Conservation (phyloP, 1,140 invertebrate genomes). For the Sycophaga agraensis region DNA sequence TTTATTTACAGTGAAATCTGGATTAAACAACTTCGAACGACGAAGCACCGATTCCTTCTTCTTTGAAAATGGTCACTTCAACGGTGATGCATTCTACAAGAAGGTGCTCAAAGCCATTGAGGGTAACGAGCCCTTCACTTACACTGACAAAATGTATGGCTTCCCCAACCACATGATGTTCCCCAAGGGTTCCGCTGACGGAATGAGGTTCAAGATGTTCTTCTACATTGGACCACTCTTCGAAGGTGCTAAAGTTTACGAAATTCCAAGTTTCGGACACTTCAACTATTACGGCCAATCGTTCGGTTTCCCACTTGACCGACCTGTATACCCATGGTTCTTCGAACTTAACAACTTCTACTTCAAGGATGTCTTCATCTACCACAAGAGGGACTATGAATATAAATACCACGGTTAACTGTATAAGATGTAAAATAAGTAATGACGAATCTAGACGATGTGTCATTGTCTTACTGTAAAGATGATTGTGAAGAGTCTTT, state of each 20-base stretch:
- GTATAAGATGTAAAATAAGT: too few relatives aligned
- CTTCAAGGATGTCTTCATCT: slow-evolving; percentile 66
- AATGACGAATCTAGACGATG: slow-evolving; percentile 5
- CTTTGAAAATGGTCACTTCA: slow-evolving; percentile 38
- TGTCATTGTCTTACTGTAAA: not conserved
- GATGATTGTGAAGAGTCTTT: not conserved
- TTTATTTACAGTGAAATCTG: slow-evolving; percentile 52
- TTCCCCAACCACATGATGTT: slow-evolving; percentile 66
- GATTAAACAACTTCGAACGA: slow-evolving; percentile 49
- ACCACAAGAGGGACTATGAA: slow-evolving; percentile 61
- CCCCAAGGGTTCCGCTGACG: slow-evolving; percentile 67
- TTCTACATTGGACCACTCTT: slow-evolving; percentile 67
- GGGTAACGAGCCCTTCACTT: slow-evolving; percentile 35
- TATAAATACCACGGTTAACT: not conserved
- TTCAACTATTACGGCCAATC: slow-evolving; percentile 49
- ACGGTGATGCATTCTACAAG: slow-evolving; percentile 42
- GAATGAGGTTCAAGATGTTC: slow-evolving; percentile 66
- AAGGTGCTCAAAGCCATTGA: slow-evolving; percentile 43
- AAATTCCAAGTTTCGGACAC: slow-evolving; percentile 42
- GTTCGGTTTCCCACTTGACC: slow-evolving; percentile 71
- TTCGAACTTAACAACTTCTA: slow-evolving; percentile 67
- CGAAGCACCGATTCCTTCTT: slow-evolving; percentile 50
- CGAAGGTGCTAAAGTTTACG: slow-evolving; percentile 36
- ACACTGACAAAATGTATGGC: slow-evolving; percentile 48
- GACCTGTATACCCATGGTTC: slow-evolving; percentile 60